These are phyloP conservation scores for Tinamus guttatus DNA, from an alignment of 2,113 vertebrate species.

Conservation along the genomic window DNA sequence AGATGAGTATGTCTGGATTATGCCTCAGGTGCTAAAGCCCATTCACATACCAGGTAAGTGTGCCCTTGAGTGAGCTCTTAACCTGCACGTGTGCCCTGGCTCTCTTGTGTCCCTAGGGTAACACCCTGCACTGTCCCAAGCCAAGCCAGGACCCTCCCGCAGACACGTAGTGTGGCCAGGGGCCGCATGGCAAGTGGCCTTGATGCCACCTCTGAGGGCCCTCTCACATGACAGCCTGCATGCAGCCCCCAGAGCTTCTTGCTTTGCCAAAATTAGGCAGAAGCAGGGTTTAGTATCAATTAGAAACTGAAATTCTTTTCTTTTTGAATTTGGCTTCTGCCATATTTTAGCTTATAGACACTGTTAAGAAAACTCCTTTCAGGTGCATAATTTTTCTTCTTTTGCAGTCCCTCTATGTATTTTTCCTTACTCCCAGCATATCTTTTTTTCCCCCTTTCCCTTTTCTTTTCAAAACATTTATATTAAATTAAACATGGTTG, in stretches of 20 bases:
- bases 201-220: not conserved
- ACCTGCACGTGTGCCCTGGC: not conserved
- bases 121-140: not conserved
- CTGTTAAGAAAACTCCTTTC: not conserved
- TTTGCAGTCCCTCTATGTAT: not conserved
- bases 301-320: not conserved
- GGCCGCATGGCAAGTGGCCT: rapidly evolving
- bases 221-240: not conserved
- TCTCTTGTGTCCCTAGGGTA: not conserved
- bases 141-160: not conserved
- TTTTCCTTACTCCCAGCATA: not conserved
- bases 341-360: not conserved
- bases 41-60: not conserved
- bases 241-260: rapidly evolving
- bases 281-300: not conserved
- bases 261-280: not conserved
- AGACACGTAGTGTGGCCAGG: not conserved
- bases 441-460: not conserved
- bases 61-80: not conserved
- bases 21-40: not conserved
- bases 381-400: not conserved
- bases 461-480: not conserved
- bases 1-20: not conserved
- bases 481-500: not conserved
- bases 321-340: not conserved